phyloP scores from a whole-genome alignment of 64 coral and sea anemone genomes.

The Anthopleura sola region DNA sequence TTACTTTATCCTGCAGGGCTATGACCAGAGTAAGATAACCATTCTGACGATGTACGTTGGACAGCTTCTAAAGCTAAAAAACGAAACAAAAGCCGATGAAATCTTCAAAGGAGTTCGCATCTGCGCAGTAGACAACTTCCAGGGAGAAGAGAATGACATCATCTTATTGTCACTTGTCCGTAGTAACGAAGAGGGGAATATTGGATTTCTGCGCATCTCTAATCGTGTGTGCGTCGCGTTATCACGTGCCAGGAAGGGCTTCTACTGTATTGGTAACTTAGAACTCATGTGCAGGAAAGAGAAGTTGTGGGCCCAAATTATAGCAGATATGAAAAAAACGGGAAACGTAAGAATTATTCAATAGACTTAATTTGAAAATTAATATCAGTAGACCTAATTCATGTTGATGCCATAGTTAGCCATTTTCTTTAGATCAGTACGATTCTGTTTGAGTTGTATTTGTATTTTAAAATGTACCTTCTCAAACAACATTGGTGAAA shows the following conservation, averaged over 20 bases:
- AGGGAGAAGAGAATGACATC: constrained; percentile 86
- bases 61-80: constrained; percentile 69
- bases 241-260: constrained; percentile 80
- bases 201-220: constrained; percentile 67
- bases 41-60: constrained; percentile 91
- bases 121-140: constrained; percentile 86
- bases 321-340: no score
- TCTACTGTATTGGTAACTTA: constrained; percentile 80
- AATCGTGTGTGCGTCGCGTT: constrained; percentile 91
- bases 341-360: no score
- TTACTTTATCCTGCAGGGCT: constrained; percentile 86
- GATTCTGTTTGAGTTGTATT: background rate
- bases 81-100: constrained; percentile 52
- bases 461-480: constrained; percentile 52
- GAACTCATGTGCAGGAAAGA: constrained; percentile 38
- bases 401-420: no score
- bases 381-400: no score
- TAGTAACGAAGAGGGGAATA: constrained; percentile 82
- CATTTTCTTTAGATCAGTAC: no score
- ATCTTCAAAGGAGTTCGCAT: constrained; percentile 72
- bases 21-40: constrained; percentile 68
- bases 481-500: background rate
- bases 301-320: background rate
- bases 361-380: no score
- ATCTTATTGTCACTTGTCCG: constrained; percentile 91